A percentile compares a stretch with the other conserved stretches of the same genome.
phyloP scores from a whole-genome alignment of 1,140 invertebrate genomes.

The Heliconius hermathena region DNA sequence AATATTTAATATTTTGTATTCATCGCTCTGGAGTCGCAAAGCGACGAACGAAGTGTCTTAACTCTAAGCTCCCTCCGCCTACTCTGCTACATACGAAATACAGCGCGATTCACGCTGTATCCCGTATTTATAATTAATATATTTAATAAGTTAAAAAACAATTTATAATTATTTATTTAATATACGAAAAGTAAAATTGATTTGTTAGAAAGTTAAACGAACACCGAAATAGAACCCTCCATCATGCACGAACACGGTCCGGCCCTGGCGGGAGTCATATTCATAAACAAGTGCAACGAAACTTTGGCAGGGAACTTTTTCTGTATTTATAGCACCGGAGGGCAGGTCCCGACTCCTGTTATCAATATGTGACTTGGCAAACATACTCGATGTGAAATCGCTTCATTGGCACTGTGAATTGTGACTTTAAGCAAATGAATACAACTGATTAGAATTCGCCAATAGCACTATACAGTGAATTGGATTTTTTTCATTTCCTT shows the following conservation, averaged over 20 bases:
- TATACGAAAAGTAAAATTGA: constrained; percentile 16
- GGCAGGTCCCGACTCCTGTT: constrained; percentile 36
- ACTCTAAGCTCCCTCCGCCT: too few relatives aligned
- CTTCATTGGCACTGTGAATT: constrained; percentile 24
- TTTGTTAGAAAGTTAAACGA: constrained; percentile 34
- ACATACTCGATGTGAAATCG: constrained; percentile 32
- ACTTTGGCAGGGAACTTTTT: constrained; percentile 71
- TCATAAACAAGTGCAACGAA: constrained; percentile 71
- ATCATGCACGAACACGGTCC: constrained; percentile 40
- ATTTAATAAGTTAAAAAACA: too few relatives aligned
- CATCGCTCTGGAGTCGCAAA: too few relatives aligned
- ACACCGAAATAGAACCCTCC: constrained; percentile 35
- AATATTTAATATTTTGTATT: too few relatives aligned
- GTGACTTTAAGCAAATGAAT: neutral
- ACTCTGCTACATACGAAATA: too few relatives aligned
- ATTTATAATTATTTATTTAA: too few relatives aligned
- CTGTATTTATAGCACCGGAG: constrained; percentile 61
- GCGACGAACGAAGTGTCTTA: too few relatives aligned
- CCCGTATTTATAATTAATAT: too few relatives aligned
- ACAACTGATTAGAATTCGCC: neutral
- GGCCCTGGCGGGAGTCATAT: constrained; percentile 57
- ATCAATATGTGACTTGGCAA: constrained; percentile 56
- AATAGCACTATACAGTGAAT: neutral
- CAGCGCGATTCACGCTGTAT: too few relatives aligned
- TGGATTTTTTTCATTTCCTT: too few relatives aligned